Evolutionary conservation across 1,140 invertebrate species (phyloP).

Genomic region (Leptonema lineaticorne): DNA sequence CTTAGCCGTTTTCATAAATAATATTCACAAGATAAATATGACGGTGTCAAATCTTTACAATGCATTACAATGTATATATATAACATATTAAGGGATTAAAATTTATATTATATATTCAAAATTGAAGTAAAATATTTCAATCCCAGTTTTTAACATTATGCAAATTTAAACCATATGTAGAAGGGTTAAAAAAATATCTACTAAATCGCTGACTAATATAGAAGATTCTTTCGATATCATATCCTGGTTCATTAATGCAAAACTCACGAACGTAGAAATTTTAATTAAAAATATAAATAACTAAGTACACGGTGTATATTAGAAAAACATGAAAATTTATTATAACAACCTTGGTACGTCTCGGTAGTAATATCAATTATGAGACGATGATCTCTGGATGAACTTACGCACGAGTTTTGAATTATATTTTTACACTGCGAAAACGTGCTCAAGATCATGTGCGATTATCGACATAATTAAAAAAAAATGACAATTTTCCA

Average conservation of each 20-base stretch:
- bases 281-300: background rate
- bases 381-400: background rate
- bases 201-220: background rate
- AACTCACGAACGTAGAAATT: background rate
- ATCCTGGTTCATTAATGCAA: background rate
- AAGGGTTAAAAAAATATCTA: background rate
- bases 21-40: too few relatives aligned
- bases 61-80: too few relatives aligned
- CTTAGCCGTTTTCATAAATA: too few relatives aligned
- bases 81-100: too few relatives aligned
- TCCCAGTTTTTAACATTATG: background rate
- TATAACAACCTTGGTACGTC: background rate
- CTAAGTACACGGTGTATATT: too few relatives aligned
- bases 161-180: background rate
- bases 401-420: background rate
- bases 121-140: too few relatives aligned
- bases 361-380: background rate
- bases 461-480: background rate
- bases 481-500: background rate
- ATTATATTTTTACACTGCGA: too few relatives aligned
- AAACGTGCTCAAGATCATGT: background rate
- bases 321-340: background rate
- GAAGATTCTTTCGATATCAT: background rate
- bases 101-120: too few relatives aligned
- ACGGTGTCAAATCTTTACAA: too few relatives aligned